Evolutionary conservation across 2,888 invertebrate species (phyloP).

Genomic region (Zelleria hepariella): DNA sequence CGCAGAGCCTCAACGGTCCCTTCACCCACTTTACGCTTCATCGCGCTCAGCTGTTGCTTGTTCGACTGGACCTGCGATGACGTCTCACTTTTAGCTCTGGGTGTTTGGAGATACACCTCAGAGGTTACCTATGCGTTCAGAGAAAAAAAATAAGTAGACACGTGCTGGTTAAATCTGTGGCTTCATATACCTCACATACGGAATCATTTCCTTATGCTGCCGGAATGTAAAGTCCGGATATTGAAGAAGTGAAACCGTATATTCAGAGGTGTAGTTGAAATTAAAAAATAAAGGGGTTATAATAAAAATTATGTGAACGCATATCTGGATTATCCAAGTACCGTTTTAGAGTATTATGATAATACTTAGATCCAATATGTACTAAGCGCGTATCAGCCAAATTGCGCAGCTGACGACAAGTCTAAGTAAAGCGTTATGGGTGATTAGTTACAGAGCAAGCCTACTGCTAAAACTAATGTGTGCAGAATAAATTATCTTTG

Average conservation of each 20-base stretch:
- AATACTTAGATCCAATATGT: background rate
- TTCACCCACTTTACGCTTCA: conserved; percentile 82
- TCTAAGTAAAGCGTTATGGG: background rate
- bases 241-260: background rate
- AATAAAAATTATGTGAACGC: conserved; percentile 27
- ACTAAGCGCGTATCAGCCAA: background rate
- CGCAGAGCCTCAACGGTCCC: conserved; percentile 74
- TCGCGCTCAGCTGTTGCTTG: conserved; percentile 90
- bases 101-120: background rate
- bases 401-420: background rate
- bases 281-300: background rate
- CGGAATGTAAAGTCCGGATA: background rate
- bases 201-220: background rate
- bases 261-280: no score
- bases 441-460: background rate
- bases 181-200: background rate
- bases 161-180: background rate
- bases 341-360: background rate
- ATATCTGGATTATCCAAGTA: conserved; percentile 67
- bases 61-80: conserved; percentile 88
- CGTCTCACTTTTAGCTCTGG: background rate
- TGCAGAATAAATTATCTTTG: conserved; percentile 45
- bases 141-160: background rate
- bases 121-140: background rate
- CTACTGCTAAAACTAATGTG: conserved; percentile 30